Evolutionary conservation across 2,888 invertebrate genomes (phyloP).

Genomic region (Crepidodera aurea): DNA sequence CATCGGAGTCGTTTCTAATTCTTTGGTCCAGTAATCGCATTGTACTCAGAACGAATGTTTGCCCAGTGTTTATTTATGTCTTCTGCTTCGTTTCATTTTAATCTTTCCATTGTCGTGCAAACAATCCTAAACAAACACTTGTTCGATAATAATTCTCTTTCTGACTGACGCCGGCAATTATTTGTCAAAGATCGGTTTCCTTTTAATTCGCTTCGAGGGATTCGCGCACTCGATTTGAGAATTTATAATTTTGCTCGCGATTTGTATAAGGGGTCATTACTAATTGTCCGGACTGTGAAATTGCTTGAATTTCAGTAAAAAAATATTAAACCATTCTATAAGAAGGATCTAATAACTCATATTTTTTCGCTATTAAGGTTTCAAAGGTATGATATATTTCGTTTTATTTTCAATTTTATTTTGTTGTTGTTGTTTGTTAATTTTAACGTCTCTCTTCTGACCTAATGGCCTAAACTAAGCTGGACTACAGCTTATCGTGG

Average conservation of each 20-base stretch:
- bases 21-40: conserved; percentile 55
- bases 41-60: conserved; percentile 53
- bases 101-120: conserved; percentile 59
- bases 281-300: not conserved
- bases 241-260: conserved; percentile 23
- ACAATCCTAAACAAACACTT: conserved; percentile 61
- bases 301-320: too few species aligned
- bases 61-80: conserved; percentile 56
- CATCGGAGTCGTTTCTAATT: conserved; percentile 42
- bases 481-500: too few species aligned
- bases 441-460: too few species aligned
- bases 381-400: too few species aligned
- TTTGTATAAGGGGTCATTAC: not conserved
- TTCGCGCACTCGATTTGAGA: conserved; percentile 24
- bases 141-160: conserved; percentile 55
- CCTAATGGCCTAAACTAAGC: too few species aligned
- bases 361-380: too few species aligned
- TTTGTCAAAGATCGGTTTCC: conserved; percentile 56
- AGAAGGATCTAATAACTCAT: too few species aligned
- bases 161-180: conserved; percentile 52
- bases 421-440: too few species aligned
- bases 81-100: conserved; percentile 62
- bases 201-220: conserved; percentile 12
- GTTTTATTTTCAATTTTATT: too few species aligned
- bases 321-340: too few species aligned